Conservation (phyloP, 2,113 vertebrate genomes). For the Chamaetylas fuelleborni region DNA sequence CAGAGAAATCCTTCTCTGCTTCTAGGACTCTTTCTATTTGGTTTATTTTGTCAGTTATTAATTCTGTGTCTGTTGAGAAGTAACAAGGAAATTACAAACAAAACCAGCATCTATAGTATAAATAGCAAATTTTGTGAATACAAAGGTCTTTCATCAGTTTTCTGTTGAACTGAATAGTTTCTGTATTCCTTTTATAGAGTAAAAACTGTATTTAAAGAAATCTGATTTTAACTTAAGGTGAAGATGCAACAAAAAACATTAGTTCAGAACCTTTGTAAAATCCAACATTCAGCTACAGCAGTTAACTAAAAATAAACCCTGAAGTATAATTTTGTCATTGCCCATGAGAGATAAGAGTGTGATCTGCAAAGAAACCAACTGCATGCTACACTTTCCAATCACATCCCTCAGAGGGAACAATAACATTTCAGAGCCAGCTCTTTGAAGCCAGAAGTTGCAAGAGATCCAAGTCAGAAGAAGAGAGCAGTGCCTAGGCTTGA, state of each 20-base stretch:
- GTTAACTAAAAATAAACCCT: constrained; percentile 20
- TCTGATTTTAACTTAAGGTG: not conserved
- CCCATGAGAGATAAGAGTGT: not conserved
- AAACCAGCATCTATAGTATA: not conserved
- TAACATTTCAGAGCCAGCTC: not conserved
- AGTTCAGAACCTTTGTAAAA: not conserved
- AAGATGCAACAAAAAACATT: not conserved
- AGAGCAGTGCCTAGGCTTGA: not conserved
- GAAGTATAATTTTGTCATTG: not conserved
- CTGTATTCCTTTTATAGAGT: not conserved
- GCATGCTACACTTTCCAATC: not conserved
- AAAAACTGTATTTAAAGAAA: not conserved
- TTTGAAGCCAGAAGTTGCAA: not conserved
- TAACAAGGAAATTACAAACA: not conserved
- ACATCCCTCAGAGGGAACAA: not conserved
- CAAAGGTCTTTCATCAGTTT: not conserved
- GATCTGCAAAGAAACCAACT: not conserved
- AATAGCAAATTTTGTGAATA: not conserved
- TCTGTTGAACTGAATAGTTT: not conserved
- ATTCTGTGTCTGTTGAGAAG: not conserved
- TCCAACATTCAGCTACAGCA: not conserved
- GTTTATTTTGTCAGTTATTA: not conserved
- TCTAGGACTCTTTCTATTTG: not conserved
- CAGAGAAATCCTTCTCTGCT: not conserved
- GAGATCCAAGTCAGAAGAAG: not conserved